Base-by-base conservation (phyloP, 2,888 invertebrate genomes). In the Formica aserva region DNA sequence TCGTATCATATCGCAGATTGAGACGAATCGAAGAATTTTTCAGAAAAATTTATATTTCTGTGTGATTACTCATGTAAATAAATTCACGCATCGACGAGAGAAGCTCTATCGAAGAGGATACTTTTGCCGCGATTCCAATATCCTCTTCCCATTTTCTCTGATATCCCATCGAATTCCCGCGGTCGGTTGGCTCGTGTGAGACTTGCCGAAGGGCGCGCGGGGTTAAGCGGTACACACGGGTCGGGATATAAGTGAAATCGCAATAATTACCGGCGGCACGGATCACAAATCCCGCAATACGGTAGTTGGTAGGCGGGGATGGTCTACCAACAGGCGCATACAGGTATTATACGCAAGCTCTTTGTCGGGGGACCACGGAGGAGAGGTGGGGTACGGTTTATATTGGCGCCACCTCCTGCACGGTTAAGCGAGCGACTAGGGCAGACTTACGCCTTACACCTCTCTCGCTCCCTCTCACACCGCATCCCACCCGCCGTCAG, bases 351-450 rank as follows among this genome's bases (percentile, higher is more conserved):
- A 93, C 93, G 93, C 93, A 93, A 93, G 93, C 92, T 93, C 93
- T 92, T 92, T 91, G 91, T 91, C 89, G 88, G 60, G n/a, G 60
- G n/a, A 8, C 52, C 18, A 62, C 82, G 87, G 89, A 88, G 88
- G 88, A 87, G 90, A 87, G 87, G 88, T 90, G 89, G 87, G 87
- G 88, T 90, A 87, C 87, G 85, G 86, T 87, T 91, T 91, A 93
- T 93, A 94, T 94, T 94, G 94, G 94, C 95, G 95, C 96, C 96
- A 96, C 96, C 96, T 96, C 96, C 96, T 95, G 95, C 95, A 95
- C 95, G 95, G 95, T 95, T 95, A 95, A 95, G 95, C 95, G 95
- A 95, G 87, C 95, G 95, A 94, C 95, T 95, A 94, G 95, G 92
- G 91, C 92, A 93, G 92, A 93, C 94, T 94, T 93, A 93, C 93